These are phyloP conservation scores for Sphaeramia orbicularis DNA, from an alignment of 2,797 vertebrate genomes.

Conservation along the genomic window DNA sequence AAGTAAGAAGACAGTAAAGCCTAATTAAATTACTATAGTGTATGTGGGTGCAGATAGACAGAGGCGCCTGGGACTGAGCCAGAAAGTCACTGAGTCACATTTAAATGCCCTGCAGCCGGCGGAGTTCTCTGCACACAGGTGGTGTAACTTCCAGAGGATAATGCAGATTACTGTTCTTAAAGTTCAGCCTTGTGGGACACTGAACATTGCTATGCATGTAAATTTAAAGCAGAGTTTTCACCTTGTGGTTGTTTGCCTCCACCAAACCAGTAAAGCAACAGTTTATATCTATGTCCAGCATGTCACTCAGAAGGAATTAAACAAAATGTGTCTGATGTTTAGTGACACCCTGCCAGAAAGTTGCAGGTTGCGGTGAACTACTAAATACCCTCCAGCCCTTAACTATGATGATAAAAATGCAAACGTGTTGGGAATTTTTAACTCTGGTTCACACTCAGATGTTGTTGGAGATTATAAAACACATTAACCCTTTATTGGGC, in stretches of 20 bases:
- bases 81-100: conserved; percentile 21
- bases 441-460: no score
- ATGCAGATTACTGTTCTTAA: background rate
- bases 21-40: conserved; percentile 46
- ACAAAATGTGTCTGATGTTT: no score
- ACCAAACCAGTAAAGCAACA: no score
- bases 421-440: no score
- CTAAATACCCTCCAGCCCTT: no score
- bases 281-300: no score
- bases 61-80: conserved; percentile 20
- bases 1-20: conserved; percentile 4
- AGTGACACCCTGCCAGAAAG: no score
- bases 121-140: conserved; percentile 6
- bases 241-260: background rate
- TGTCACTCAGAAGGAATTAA: no score
- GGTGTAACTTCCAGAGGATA: conserved; percentile 1
- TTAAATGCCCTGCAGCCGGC: conserved; percentile 21
- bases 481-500: no score
- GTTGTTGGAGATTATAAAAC: no score
- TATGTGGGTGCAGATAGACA: conserved; percentile 43
- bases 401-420: no score
- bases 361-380: no score
- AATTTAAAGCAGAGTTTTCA: background rate
- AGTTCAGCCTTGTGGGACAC: background rate
- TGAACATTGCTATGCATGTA: background rate